These are phyloP conservation scores for Labia minor DNA, from an alignment of 2,888 invertebrate genomes.

Conservation along the genomic window DNA sequence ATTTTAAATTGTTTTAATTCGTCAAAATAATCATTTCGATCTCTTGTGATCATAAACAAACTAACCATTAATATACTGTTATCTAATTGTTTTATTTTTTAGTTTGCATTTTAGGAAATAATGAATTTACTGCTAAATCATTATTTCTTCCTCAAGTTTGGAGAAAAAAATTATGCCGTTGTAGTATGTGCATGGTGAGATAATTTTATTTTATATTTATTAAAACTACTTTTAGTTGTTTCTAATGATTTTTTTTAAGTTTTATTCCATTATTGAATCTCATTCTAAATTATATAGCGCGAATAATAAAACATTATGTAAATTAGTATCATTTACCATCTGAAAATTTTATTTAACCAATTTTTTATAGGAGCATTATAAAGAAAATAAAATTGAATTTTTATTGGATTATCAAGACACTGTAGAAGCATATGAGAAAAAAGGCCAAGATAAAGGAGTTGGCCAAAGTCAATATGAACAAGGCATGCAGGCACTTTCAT, in stretches of 20 bases:
- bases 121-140: constrained; percentile 35
- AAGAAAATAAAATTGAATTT: constrained; percentile 55
- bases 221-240: too few species aligned
- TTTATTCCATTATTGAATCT: not conserved
- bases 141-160: constrained; percentile 68
- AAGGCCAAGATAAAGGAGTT: constrained; percentile 51
- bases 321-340: too few species aligned
- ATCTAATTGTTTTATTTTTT: constrained; percentile 18
- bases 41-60: too few species aligned
- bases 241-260: too few species aligned
- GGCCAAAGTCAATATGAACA: constrained; percentile 57
- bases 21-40: too few species aligned
- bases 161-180: constrained; percentile 54
- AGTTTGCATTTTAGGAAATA: constrained; percentile 24
- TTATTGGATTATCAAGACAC: constrained; percentile 73
- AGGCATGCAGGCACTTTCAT: constrained; percentile 63
- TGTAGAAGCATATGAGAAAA: constrained; percentile 66
- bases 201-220: constrained; percentile 14
- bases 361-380: constrained; percentile 50
- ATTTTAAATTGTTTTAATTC: too few species aligned
- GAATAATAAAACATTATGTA: not conserved
- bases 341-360: too few species aligned
- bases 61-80: not conserved
- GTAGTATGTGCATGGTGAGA: constrained; percentile 35
- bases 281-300: not conserved